Base-by-base conservation (phyloP, 2,888 invertebrate genomes). In the Stratiomys singularior region DNA sequence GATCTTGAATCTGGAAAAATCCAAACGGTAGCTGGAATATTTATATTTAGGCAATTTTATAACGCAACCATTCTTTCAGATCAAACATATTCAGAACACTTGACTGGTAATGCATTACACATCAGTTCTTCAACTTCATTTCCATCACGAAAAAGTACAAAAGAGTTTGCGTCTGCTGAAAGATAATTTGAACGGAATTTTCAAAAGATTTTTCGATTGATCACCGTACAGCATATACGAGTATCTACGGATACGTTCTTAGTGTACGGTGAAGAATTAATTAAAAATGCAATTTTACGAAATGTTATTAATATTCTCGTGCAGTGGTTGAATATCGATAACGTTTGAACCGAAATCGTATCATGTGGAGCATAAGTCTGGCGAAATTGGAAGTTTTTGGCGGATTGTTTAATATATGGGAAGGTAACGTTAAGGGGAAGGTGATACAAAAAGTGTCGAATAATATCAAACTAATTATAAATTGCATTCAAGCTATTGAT, bases 251-350 rank as follows among this genome's bases (percentile, higher is more conserved):
- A 37, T 37, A 9, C 9, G 37, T 37, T 3, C 9, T 37, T 3
- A 37, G 37, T 47, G 23, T n/a, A 9, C 18, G 44, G 13, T 60
- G 52, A 28, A 52, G 76, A 78, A 79, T 78, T 81, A 81, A 81
- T 81, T 81, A 81, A 81, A 81, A 81, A 81, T 81, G 80, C 81
- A 81, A 81, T 81, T 81, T 79, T 80, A 79, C 80, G 3, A 71
- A 67, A 56, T 21, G 46, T 30, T 81, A 79, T 81, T 81, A 81
- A 81, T 81, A 81, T 81, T 81, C 81, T 78, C 74, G 60, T 69
- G 78, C 79, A 80, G 79, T 37, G 37, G 37, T 37, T 80, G 56
- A 67, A 81, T 81, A 81, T 81, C 81, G 80, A 81, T 81, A 81
- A 81, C 81, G 80, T 79, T 80, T 79, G 80, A 77, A 78, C 52